phyloP scores from a whole-genome alignment of 1,140 invertebrate species.

The Drosophila ficusphila region DNA sequence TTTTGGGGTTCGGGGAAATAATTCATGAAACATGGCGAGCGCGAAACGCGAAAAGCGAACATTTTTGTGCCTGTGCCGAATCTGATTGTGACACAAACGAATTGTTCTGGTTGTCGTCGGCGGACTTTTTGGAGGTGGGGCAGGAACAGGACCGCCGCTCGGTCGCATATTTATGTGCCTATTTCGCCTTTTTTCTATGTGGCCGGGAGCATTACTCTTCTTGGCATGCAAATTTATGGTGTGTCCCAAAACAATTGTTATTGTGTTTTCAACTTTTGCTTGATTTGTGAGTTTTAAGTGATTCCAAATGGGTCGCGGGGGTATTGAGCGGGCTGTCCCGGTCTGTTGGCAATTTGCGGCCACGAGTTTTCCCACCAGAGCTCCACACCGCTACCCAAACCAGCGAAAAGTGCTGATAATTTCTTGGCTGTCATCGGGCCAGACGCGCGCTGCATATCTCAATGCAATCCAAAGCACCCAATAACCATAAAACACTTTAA shows the following conservation, averaged over 20 bases:
- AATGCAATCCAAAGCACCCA: constrained; percentile 69
- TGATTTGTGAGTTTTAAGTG: constrained; percentile 82
- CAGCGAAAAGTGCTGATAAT: constrained; percentile 58
- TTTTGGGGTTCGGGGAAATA: constrained; percentile 69
- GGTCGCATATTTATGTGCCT: constrained; percentile 77
- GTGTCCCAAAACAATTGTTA: constrained; percentile 82
- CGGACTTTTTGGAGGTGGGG: constrained; percentile 12
- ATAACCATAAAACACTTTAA: constrained; percentile 77
- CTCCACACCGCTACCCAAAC: no score
- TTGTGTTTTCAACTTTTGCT: constrained; percentile 82
- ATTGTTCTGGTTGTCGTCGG: constrained; percentile 76
- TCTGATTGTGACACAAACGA: constrained; percentile 83
- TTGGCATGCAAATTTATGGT: constrained; percentile 82
- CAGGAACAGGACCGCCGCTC: constrained; percentile 12
- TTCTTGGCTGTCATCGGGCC: constrained; percentile 66
- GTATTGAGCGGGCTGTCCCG: constrained; percentile 9
- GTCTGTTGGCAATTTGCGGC: constrained; percentile 33
- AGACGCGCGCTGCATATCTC: constrained; percentile 55
- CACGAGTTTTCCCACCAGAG: no score
- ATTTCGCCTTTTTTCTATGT: constrained; percentile 65
- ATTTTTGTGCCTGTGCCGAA: constrained; percentile 79
- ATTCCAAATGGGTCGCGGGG: constrained; percentile 78
- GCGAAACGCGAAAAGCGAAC: constrained; percentile 71
- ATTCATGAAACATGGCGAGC: constrained; percentile 81
- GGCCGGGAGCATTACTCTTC: constrained; percentile 51